phyloP scores from a whole-genome alignment of 2,888 invertebrate genomes.

The Bombylius discolor region DNA sequence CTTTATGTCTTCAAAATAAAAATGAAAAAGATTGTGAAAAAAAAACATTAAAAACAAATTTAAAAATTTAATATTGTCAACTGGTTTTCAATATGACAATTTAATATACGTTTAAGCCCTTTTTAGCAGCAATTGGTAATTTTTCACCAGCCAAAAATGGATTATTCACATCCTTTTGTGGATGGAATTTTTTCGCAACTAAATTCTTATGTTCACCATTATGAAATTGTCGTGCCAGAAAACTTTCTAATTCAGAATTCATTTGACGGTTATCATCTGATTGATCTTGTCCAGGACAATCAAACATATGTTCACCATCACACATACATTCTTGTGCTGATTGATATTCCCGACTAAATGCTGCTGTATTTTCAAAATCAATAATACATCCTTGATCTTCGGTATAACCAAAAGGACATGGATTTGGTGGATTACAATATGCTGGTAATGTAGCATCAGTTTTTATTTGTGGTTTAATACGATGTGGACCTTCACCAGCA shows the following conservation, averaged over 20 bases:
- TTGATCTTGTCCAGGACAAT: slow-evolving; percentile 53
- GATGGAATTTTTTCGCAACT: slow-evolving; percentile 64
- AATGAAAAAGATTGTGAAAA: too few species aligned
- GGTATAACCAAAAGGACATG: slow-evolving; percentile 87
- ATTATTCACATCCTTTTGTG: slow-evolving; percentile 47
- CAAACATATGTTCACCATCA: slow-evolving; percentile 95
- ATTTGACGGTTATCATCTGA: slow-evolving; percentile 21
- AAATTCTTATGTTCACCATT: slow-evolving; percentile 51
- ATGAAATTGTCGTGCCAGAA: slow-evolving; percentile 41
- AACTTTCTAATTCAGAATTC: slow-evolving; percentile 51
- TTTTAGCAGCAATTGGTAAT: slow-evolving; percentile 84
- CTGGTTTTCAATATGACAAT: too few species aligned
- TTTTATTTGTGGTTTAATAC: slow-evolving; percentile 54
- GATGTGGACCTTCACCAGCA: slow-evolving; percentile 50
- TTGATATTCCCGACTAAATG: slow-evolving; percentile 87
- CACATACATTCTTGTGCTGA: slow-evolving; percentile 92
- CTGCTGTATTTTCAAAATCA: slow-evolving; percentile 88
- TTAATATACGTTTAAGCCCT: slow-evolving; percentile 57
- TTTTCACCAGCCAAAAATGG: slow-evolving; percentile 77
- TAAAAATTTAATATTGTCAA: too few species aligned
- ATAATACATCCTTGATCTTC: slow-evolving; percentile 81
- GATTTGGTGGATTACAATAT: slow-evolving; percentile 98
- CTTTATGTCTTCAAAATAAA: too few species aligned
- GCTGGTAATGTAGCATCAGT: slow-evolving; percentile 87
- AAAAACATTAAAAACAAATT: too few species aligned